These are phyloP conservation scores for Nyctibius bracteatus DNA, from an alignment of 2,113 vertebrate genomes.

Conservation along the genomic window DNA sequence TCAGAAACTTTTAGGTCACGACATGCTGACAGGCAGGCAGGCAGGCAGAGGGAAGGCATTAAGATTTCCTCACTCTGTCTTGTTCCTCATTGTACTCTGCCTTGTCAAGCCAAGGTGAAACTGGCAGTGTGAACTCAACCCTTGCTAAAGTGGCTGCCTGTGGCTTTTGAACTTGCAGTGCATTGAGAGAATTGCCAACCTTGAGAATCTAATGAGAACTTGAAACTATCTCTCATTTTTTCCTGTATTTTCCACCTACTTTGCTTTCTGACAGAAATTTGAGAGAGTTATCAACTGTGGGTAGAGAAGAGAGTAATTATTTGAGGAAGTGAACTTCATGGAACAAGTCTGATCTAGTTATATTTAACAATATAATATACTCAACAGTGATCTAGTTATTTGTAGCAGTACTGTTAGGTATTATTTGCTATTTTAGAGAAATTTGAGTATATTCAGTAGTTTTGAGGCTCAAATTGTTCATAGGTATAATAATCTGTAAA, in stretches of 20 bases:
- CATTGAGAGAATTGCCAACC: background rate
- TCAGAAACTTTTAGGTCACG: background rate
- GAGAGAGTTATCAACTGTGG: background rate
- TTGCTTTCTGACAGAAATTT: background rate
- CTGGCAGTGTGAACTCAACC: background rate
- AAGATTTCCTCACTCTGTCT: background rate
- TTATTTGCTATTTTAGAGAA: background rate
- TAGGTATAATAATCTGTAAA: background rate
- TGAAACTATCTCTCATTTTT: background rate
- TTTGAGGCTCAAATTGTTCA: background rate
- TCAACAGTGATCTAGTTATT: background rate
- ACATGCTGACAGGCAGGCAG: background rate
- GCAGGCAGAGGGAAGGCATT: background rate
- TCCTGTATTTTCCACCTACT: background rate
- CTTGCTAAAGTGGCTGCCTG: background rate
- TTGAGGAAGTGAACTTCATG: background rate
- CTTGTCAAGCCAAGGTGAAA: background rate
- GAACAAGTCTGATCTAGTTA: background rate
- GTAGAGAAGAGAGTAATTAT: background rate
- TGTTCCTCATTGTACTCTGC: background rate
- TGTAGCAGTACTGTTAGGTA: background rate
- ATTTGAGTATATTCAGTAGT: background rate
- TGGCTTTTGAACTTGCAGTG: background rate
- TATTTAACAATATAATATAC: background rate
- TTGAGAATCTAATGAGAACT: background rate